Evolutionary conservation across 2,113 vertebrate genomes (phyloP), one percentile per base, ranked within the genome.

Genomic region (Paralichthys olivaceus): DNA sequence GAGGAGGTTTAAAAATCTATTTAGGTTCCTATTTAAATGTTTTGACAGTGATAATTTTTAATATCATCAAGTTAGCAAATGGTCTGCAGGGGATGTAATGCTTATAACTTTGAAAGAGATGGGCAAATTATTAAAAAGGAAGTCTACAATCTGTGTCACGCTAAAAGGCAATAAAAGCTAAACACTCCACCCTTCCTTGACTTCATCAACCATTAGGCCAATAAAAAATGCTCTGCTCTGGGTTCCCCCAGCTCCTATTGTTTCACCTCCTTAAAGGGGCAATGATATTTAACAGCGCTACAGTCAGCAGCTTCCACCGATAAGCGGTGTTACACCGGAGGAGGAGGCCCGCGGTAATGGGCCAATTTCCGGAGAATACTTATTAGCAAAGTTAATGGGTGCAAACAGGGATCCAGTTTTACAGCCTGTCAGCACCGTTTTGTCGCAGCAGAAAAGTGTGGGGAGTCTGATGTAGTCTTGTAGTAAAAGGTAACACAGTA

Each of bases 301-400:
- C 4, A 82, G 86, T 81, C 84, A 88, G 89, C 73, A 80, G 82
- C 75, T 72, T 72, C 75, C 37, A 20, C 80, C 77, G 88, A 90
- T 88, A 87, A 87, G 86, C 79, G 57, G 77, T 34, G 85, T 70
- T 76, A 81, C 47, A 83, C 90, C 81, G 83, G 69, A 83, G 68
- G 70, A 76, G 69, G 76, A 81, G 69, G 62, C 69, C 80, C 55
- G 78, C 87, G 66, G 77, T 82, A 87, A 89, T 84, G 68, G 84
- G 86, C 56, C 81, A 59, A 53, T 86, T 83, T 89, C 78, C 69
- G 29, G 79, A 87, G 90, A 86, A 87, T 84, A 81, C 85, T 84
- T 87, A 86, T 90, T 87, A 90, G 83, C 73, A 86, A 84, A 89
- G 60, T 68, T 84, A 87, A 87, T 74, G 87, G 84, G 79, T 84